phyloP scores from a whole-genome alignment of 2,888 invertebrate genomes.

The Cephus pygmeus region DNA sequence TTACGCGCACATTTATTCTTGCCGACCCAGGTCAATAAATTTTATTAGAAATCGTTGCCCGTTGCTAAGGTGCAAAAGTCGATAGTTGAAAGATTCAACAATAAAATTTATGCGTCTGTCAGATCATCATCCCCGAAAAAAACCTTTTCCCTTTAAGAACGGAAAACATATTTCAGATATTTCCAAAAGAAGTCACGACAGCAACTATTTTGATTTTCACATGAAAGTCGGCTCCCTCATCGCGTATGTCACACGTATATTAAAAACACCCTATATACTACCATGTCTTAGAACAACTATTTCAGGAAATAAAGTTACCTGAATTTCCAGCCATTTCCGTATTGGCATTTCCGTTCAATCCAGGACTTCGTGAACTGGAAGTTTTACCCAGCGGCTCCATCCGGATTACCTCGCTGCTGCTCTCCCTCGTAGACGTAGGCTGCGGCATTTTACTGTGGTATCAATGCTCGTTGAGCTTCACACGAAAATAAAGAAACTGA shows the following conservation, averaged over 20 bases:
- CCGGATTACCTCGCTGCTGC: conserved; percentile 59
- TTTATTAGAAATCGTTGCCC: not conserved
- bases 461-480: not conserved
- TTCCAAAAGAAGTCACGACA: too few species aligned
- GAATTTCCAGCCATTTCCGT: conserved; percentile 47
- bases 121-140: too few species aligned
- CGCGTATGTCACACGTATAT: too few species aligned
- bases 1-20: not conserved
- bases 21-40: not conserved
- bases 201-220: too few species aligned
- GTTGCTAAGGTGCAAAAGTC: too few species aligned
- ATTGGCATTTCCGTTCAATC: conserved; percentile 61
- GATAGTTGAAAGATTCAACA: too few species aligned
- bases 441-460: conserved; percentile 36
- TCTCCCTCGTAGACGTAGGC: conserved; percentile 45
- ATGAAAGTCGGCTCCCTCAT: too few species aligned
- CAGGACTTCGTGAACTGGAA: conserved; percentile 57
- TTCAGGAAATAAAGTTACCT: conserved; percentile 33
- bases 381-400: conserved; percentile 60
- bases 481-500: too few species aligned
- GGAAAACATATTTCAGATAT: too few species aligned
- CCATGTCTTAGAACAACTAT: not conserved
- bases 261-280: too few species aligned
- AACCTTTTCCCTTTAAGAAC: too few species aligned
- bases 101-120: too few species aligned